These are phyloP conservation scores for Chrysemys picta DNA, from an alignment of 2,113 vertebrate species.

Conservation along the genomic window DNA sequence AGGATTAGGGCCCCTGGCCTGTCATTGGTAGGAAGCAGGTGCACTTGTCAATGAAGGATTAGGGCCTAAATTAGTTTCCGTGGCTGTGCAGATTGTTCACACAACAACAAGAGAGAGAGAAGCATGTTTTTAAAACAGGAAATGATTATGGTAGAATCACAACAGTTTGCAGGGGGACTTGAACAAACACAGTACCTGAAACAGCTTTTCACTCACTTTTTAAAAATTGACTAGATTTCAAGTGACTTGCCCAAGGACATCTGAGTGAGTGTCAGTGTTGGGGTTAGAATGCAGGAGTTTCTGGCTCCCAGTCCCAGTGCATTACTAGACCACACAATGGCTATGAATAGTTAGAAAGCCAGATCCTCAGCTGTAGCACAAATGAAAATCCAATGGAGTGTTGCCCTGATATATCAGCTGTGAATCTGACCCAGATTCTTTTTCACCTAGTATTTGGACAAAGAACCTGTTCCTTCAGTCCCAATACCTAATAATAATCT, in stretches of 20 bases:
- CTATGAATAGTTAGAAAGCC: too few species aligned
- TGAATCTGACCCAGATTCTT: neutral
- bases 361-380: neutral
- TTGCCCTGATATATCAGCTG: neutral
- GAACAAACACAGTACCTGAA: neutral
- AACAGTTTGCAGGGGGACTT: neutral
- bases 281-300: neutral
- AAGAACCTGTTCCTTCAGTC: neutral
- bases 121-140: neutral
- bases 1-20: neutral
- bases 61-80: neutral
- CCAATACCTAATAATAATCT: neutral
- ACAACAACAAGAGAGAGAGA: neutral
- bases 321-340: rapidly evolving
- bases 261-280: neutral
- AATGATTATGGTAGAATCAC: neutral
- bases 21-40: neutral
- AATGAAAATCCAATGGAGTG: neutral
- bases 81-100: neutral
- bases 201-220: neutral
- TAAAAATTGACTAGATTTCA: neutral
- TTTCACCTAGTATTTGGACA: neutral
- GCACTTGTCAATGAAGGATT: neutral
- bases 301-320: rapidly evolving
- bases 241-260: neutral